Evolutionary conservation across 2,888 invertebrate genomes (phyloP).

Genomic region (Archaeoteleia sp.): DNA sequence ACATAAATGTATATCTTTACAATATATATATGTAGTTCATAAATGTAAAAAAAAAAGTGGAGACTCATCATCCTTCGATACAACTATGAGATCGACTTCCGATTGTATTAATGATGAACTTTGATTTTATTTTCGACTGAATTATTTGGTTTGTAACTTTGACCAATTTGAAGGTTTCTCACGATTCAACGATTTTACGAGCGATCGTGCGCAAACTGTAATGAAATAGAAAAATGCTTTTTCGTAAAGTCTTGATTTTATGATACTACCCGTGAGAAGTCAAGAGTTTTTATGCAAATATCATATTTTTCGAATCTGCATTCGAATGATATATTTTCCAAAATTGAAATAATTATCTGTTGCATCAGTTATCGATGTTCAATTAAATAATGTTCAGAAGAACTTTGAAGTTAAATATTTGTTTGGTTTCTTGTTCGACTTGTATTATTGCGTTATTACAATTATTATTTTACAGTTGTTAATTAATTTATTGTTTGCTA

Average conservation of each 20-base stretch:
- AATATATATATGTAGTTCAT: constrained; percentile 27
- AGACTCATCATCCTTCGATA: constrained; percentile 20
- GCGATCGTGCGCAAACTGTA: constrained; percentile 38
- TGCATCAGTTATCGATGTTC: too few species aligned
- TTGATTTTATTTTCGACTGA: constrained; percentile 23
- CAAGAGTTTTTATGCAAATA: constrained; percentile 14
- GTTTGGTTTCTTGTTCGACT: too few species aligned
- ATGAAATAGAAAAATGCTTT: constrained; percentile 43
- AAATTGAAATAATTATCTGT: too few species aligned
- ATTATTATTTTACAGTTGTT: too few species aligned
- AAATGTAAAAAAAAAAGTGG: constrained; percentile 17
- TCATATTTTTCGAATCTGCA: constrained; percentile 6
- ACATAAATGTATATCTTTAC: constrained; percentile 43
- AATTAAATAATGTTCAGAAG: too few species aligned
- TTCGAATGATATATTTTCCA: too few species aligned
- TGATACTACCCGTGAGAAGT: constrained; percentile 14
- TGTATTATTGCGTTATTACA: too few species aligned
- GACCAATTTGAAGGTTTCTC: constrained; percentile 25
- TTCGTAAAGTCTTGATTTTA: constrained; percentile 27
- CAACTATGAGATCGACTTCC: constrained; percentile 40
- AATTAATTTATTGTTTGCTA: too few species aligned
- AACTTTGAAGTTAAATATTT: too few species aligned
- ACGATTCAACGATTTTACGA: constrained; percentile 29
- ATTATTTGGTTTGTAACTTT: constrained; percentile 28
- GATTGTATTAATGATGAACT: constrained; percentile 24